Evolutionary conservation across 2,113 vertebrate genomes (phyloP).

Genomic region (Castor canadensis): DNA sequence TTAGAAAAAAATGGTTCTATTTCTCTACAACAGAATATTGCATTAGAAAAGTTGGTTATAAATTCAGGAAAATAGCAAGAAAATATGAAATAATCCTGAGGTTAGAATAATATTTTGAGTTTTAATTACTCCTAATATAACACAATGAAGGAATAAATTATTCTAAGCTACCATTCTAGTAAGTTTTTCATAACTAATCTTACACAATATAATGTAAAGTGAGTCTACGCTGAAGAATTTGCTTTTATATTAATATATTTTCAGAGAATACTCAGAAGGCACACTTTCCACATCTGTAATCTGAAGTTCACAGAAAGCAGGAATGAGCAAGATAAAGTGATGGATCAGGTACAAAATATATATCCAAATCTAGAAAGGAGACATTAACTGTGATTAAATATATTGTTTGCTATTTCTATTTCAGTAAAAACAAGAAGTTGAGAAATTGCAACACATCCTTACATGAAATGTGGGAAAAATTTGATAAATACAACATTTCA

Average conservation of each 20-base stretch:
- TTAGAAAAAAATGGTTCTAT: background rate
- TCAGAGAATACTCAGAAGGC: background rate
- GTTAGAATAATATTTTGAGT: background rate
- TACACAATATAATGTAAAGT: background rate
- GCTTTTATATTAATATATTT: constrained; percentile 18
- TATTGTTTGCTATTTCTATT: background rate
- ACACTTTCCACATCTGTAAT: background rate
- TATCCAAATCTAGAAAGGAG: background rate
- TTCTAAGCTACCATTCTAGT: background rate
- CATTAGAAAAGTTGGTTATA: background rate
- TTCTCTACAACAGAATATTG: background rate
- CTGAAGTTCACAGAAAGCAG: background rate
- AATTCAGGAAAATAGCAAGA: constrained; percentile 19
- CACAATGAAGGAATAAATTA: constrained; percentile 31
- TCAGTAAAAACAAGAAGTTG: background rate
- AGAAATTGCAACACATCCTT: background rate
- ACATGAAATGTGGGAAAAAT: background rate
- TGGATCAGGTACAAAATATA: constrained; percentile 7
- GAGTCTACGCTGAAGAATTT: constrained; percentile 2
- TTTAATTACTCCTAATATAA: constrained; percentile 62
- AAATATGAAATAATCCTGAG: background rate
- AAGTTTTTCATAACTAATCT: background rate
- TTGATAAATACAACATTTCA: constrained; percentile 34
- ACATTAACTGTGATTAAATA: constrained; percentile 30
- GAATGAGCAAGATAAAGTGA: constrained; percentile 26